These are phyloP conservation scores for Plagodis dolabraria DNA, from an alignment of 2,888 invertebrate species.

Conservation along the genomic window DNA sequence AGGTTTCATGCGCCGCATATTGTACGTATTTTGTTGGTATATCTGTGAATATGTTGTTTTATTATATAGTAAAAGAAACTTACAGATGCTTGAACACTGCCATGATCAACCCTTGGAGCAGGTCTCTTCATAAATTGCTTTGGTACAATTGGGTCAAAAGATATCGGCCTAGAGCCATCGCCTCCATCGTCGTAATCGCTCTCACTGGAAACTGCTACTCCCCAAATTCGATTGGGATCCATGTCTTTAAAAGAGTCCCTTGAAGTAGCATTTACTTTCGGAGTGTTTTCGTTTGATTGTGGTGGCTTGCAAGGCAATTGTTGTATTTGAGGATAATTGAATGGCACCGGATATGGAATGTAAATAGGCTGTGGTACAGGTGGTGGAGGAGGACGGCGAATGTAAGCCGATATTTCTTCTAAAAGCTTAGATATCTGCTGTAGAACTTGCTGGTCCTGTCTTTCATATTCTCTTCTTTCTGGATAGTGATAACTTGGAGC, in stretches of 20 bases:
- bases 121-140: slow-evolving; percentile 42
- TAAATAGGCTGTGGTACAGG: slow-evolving; percentile 65
- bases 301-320: slow-evolving; percentile 46
- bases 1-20: no score
- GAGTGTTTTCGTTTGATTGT: slow-evolving; percentile 26
- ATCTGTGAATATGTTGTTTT: no score
- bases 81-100: slow-evolving; percentile 43
- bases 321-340: slow-evolving; percentile 39
- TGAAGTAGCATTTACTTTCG: slow-evolving; percentile 44
- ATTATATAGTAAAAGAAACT: slow-evolving; percentile 27
- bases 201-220: slow-evolving; percentile 45
- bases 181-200: slow-evolving; percentile 44
- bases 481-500: slow-evolving; percentile 51
- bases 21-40: no score
- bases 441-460: slow-evolving; percentile 55
- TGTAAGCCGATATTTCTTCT: slow-evolving; percentile 60
- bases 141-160: slow-evolving; percentile 54
- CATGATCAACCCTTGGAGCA: slow-evolving; percentile 51
- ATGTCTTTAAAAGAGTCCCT: slow-evolving; percentile 50
- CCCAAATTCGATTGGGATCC: slow-evolving; percentile 68
- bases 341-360: slow-evolving; percentile 64
- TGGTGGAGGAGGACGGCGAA: slow-evolving; percentile 52
- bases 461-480: slow-evolving; percentile 57
- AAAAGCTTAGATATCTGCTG: slow-evolving; percentile 59
- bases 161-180: slow-evolving; percentile 66